Evolutionary conservation across 2,797 vertebrate genomes (phyloP).

Genomic region (Neoniphon sammara): DNA sequence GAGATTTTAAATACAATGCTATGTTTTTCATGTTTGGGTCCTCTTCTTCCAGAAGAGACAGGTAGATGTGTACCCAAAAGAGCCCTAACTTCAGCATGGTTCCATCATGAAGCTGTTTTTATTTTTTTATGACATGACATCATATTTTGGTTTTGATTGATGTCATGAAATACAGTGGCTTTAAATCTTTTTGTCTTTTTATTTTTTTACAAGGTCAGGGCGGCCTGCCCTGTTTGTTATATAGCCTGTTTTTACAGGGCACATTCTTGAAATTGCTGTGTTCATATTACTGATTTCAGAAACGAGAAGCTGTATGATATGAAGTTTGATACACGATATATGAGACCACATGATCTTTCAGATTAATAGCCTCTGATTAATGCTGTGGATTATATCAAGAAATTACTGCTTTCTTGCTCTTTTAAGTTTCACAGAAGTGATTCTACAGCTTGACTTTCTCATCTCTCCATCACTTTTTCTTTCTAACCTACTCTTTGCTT

Average conservation of each 20-base stretch:
- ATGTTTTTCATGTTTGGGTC: not conserved
- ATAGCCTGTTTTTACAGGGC: slow-evolving; percentile 14
- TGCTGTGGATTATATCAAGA: too few species aligned
- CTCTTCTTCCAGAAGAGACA: not conserved
- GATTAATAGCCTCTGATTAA: not conserved
- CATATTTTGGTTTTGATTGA: not conserved
- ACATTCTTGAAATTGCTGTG: not conserved
- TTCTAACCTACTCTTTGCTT: not conserved
- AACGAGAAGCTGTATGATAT: not conserved
- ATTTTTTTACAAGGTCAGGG: slow-evolving; percentile 48
- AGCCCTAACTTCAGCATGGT: not conserved
- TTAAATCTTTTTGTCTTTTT: too few species aligned
- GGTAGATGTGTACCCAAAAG: too few species aligned
- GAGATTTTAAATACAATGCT: not conserved
- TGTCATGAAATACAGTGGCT: not conserved
- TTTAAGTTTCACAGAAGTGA: not conserved
- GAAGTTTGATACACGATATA: not conserved
- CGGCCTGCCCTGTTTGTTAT: slow-evolving; percentile 24
- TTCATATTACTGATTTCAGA: slow-evolving; percentile 17
- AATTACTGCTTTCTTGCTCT: too few species aligned
- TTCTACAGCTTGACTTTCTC: not conserved
- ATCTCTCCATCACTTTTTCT: not conserved
- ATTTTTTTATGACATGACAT: not conserved
- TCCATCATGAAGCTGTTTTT: not conserved
- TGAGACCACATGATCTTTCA: not conserved